Evolutionary conservation across 2,888 invertebrate species (phyloP), one percentile per base, ranked within the genome.

Genomic region (Cephalotes varians): DNA sequence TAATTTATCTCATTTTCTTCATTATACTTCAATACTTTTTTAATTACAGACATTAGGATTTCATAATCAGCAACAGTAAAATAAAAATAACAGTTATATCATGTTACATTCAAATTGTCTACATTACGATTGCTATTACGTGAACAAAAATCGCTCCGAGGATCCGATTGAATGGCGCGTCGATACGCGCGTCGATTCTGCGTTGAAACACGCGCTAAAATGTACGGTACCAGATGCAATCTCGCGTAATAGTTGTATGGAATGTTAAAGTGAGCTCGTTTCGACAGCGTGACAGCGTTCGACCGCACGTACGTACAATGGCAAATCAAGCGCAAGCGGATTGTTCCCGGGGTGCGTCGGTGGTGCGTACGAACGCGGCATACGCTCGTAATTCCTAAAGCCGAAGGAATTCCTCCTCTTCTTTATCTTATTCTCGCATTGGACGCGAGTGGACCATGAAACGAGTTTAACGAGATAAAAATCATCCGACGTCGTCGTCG

Each of bases 401-500:
- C 64, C 6, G 28, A 76, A 67, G 44, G 10, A 58, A 7, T 28
- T 34, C 49, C 62, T 31, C n/a, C n/a, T n/a, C 65, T 49, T 9
- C 56, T 71, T n/a, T 51, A 9, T 7, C 10, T 21, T 73, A 51
- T 21, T 80, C 82, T 79, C 72, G 58, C 15, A 64, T 51, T 65
- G 44, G 21, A 40, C 9, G 40, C 81, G 60, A 64, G 44, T 54
- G 64, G 44, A 34, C 44, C 54, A 40, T 73, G 18, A 74, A 81
- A 74, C 40, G 64, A 74, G 54, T 74, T 64, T 64, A 74, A 62
- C 60, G 31, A 62, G 73, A 74, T 74, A 44, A 74, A 81, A 81
- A 81, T 73, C 51, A 44, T 54, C 10, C 15, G 4, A 18, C 21
- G 15, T 25, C 15, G 25, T 31, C 15, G 49, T 31, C 15, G 49